phyloP scores from a whole-genome alignment of 1,140 invertebrate species.

The Batillaria attramentaria region DNA sequence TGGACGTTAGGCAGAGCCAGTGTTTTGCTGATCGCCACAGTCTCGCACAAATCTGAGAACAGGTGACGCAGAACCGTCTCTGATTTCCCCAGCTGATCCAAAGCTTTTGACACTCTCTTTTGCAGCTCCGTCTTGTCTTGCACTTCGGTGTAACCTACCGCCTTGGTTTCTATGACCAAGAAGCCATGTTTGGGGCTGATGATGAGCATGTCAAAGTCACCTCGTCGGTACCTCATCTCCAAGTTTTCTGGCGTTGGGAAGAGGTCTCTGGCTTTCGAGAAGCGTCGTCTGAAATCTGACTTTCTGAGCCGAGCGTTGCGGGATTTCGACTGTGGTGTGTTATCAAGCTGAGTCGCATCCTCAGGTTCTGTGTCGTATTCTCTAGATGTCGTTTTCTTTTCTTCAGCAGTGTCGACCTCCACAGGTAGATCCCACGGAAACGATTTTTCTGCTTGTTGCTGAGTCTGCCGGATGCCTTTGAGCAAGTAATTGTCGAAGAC shows the following conservation, averaged over 20 bases:
- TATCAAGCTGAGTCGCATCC: too few species aligned
- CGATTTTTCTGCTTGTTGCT: background rate
- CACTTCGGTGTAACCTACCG: background rate
- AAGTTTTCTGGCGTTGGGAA: background rate
- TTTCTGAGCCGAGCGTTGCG: too few species aligned
- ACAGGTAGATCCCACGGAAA: background rate
- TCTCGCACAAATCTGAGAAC: background rate
- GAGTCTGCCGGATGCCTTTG: background rate
- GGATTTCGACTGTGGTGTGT: too few species aligned
- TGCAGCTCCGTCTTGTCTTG: background rate
- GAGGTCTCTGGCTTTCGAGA: background rate
- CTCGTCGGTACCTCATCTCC: background rate
- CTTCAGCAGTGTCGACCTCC: too few species aligned
- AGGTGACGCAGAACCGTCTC: background rate
- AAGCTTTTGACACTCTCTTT: background rate
- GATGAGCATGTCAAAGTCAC: constrained; percentile 25
- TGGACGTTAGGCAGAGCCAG: constrained; percentile 5
- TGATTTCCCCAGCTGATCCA: background rate
- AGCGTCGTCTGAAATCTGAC: too few species aligned
- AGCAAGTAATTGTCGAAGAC: constrained; percentile 20
- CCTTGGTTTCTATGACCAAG: constrained; percentile 23
- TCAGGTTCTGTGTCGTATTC: too few species aligned
- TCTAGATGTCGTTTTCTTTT: too few species aligned
- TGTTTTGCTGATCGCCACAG: background rate
- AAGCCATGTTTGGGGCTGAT: background rate